These are phyloP conservation scores for Trichonephila inaurata DNA, from an alignment of 1,140 invertebrate species.

Conservation along the genomic window DNA sequence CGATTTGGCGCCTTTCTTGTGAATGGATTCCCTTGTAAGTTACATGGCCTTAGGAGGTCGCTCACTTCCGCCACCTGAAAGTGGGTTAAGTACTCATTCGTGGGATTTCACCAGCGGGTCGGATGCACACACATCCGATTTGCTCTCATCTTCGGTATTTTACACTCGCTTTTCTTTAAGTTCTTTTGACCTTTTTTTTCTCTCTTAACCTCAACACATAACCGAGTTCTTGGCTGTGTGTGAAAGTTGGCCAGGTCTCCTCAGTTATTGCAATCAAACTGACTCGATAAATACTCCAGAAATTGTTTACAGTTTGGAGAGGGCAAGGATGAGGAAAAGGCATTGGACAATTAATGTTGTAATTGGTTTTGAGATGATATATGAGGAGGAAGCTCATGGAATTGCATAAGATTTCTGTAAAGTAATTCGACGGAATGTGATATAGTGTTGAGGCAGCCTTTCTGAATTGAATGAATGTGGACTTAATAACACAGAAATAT, in stretches of 20 bases:
- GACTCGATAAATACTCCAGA: no score
- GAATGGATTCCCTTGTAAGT: neutral
- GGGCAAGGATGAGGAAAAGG: no score
- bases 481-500: no score
- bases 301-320: no score
- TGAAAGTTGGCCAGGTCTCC: conserved; percentile 47
- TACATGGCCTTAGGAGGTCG: conserved; percentile 5
- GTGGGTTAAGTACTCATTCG: conserved; percentile 56
- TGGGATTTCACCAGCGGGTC: conserved; percentile 56
- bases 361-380: no score
- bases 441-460: no score
- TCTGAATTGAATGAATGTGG: no score
- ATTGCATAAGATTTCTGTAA: no score
- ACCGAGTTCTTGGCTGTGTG: neutral
- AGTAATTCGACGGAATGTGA: no score
- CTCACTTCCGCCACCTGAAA: conserved; percentile 41
- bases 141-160: conserved; percentile 23
- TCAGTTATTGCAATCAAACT: no score
- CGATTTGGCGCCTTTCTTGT: neutral
- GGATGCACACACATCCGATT: conserved; percentile 35
- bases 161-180: conserved; percentile 47
- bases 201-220: neutral
- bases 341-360: no score
- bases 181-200: conserved; percentile 36
- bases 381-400: no score